Base-by-base conservation (phyloP, 2,888 invertebrate species). In the Eupithecia subfuscata region DNA sequence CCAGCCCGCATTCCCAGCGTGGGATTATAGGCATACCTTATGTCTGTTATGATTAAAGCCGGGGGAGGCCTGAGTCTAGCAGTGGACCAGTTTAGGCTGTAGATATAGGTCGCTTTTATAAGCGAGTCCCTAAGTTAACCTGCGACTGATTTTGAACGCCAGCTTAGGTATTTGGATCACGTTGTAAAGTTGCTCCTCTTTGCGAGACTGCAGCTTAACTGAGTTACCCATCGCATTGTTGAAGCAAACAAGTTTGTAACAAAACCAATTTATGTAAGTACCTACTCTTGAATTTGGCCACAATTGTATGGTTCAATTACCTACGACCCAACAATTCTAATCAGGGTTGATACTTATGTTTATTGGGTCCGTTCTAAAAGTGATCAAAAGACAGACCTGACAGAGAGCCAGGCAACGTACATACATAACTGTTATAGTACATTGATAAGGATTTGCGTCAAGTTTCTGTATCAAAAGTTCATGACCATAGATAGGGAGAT, bases 191-290 rank as follows among this genome's bases (percentile, higher is more conserved):
- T n/a, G n/a, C 9, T 56, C 56, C 22, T 56, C 56, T 56, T 22
- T 56, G 4, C 22, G 56, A 56, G 12, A 56, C 56, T 22, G 9
- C 48, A 60, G 25, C 60, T 25, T 60, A 25, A 60, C 25, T 25
- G 5, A 60, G 60, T 25, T 60, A 60, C 60, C 22, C 14, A 25
- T 25, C 12, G 60, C 60, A 60, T 60, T 14, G 79, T 79, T 77
- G 73, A 75, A 70, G 82, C 82, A 82, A 85, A 86, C 84, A 87
- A 87, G 81, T 85, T 86, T 80, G 74, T 65, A 85, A 84, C 83
- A 85, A 78, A 81, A 82, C 79, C 81, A 81, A 81, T 82, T 78
- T 60, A 25, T 25, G 56, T 14, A 60, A 22, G 5, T 14, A 25
- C n/a, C 48, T 25, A 60, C 80, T 82, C 73, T 73, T 73, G 64